Evolutionary conservation across 2,888 invertebrate species (phyloP).

Genomic region (Diaperis boleti): DNA sequence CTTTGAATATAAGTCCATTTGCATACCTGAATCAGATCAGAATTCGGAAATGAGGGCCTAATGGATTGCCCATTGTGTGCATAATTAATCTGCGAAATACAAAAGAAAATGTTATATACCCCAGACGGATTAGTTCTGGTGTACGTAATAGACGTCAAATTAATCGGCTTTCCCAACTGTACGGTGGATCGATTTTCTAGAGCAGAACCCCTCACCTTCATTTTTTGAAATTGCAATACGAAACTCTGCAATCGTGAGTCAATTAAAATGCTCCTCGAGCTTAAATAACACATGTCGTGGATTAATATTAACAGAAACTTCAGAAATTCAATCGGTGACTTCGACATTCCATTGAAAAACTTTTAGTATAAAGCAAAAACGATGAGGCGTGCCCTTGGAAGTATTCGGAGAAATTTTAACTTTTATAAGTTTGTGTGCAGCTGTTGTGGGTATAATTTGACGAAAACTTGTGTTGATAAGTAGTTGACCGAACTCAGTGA

Average conservation of each 20-base stretch:
- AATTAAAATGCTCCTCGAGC: conserved; percentile 24
- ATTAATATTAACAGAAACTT: too few relatives aligned
- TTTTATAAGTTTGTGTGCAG: too few relatives aligned
- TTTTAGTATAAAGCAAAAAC: too few relatives aligned
- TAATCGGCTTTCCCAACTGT: conserved; percentile 28
- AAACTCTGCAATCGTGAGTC: conserved; percentile 1
- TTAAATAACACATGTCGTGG: too few relatives aligned
- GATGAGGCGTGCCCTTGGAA: too few relatives aligned
- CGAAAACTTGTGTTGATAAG: too few relatives aligned
- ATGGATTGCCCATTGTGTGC: conserved; percentile 32
- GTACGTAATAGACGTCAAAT: conserved; percentile 32
- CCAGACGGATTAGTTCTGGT: conserved; percentile 20
- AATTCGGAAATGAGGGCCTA: conserved; percentile 24
- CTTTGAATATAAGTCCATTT: conserved; percentile 13
- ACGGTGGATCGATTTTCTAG: conserved; percentile 20
- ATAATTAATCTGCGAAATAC: conserved; percentile 33
- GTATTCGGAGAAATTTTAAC: too few relatives aligned
- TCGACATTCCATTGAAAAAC: too few relatives aligned
- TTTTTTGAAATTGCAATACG: conserved; percentile 7
- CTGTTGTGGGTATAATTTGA: too few relatives aligned
- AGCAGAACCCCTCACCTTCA: not conserved
- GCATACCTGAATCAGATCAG: conserved; percentile 23
- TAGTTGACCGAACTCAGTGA: too few relatives aligned
- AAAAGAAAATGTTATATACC: conserved; percentile 32
- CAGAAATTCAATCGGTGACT: too few relatives aligned